Percentiles rank a stretch among this genome's conserved stretches.
Evolutionary conservation across 2,113 vertebrate species (phyloP).

Genomic region (Glaucidium brasilianum): DNA sequence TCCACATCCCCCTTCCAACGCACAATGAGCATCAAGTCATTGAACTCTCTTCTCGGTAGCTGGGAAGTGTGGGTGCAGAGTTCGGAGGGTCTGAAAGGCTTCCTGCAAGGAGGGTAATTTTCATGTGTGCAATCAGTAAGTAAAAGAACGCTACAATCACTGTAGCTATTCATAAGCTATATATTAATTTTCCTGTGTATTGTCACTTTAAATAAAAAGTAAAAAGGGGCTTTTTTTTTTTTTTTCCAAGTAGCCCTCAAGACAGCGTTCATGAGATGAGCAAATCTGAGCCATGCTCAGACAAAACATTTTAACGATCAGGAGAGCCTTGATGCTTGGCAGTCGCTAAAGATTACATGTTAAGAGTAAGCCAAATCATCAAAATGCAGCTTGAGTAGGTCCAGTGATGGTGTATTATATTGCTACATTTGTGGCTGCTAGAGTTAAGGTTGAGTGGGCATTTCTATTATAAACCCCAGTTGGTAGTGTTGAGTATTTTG

Average conservation of each 20-base stretch:
- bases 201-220: constrained; percentile 1
- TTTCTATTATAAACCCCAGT: constrained; percentile 33
- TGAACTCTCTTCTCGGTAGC: background rate
- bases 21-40: background rate
- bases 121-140: constrained; percentile 15
- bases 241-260: constrained; percentile 41
- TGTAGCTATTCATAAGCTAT: constrained; percentile 7
- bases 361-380: constrained; percentile 9
- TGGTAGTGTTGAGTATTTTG: constrained; percentile 28
- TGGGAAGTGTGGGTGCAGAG: background rate
- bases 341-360: background rate
- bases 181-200: background rate
- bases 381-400: constrained; percentile 31
- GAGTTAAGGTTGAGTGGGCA: constrained; percentile 35
- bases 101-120: background rate
- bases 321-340: constrained; percentile 18
- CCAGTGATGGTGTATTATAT: background rate
- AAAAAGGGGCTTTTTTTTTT: background rate
- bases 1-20: background rate
- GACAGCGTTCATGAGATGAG: background rate
- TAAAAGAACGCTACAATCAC: constrained; percentile 15
- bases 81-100: background rate
- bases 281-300: constrained; percentile 16
- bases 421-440: background rate
- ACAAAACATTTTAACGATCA: constrained; percentile 15